Conservation (phyloP, 2,888 invertebrate genomes). For the Calliopum simillimum region DNA sequence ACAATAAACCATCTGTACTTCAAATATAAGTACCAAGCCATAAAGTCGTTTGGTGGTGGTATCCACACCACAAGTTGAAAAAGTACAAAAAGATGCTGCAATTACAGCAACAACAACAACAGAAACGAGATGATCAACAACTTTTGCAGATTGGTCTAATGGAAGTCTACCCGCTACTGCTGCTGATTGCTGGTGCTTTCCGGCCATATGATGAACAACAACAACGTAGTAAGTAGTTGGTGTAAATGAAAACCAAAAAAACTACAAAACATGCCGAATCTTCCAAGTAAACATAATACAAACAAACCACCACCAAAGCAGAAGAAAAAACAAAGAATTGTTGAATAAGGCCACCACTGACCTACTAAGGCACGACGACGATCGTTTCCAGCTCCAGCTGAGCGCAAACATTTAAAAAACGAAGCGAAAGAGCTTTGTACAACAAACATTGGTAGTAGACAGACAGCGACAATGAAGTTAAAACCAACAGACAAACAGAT, state of each 20-base stretch:
- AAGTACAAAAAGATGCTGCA: constrained; percentile 35
- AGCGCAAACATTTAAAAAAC: too few relatives aligned
- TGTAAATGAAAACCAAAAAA: constrained; percentile 15
- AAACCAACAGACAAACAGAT: constrained; percentile 29
- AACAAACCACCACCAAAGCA: background rate
- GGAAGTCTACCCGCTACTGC: too few relatives aligned
- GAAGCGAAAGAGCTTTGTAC: too few relatives aligned
- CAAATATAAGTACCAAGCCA: too few relatives aligned
- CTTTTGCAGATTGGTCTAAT: too few relatives aligned
- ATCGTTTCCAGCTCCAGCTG: constrained; percentile 14
- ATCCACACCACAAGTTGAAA: background rate
- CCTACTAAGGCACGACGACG: constrained; percentile 46
- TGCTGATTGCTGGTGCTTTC: too few relatives aligned
- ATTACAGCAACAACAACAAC: constrained; percentile 27
- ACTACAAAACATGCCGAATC: background rate
- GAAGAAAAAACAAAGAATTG: constrained; percentile 10
- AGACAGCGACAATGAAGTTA: constrained; percentile 18
- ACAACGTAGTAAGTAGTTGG: background rate
- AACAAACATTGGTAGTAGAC: too few relatives aligned
- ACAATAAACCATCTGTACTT: too few relatives aligned
- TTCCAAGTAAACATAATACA: background rate
- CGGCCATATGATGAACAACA: too few relatives aligned
- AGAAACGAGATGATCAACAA: background rate
- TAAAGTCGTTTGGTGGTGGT: too few relatives aligned
- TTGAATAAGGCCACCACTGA: constrained; percentile 48